These are phyloP conservation scores for Archips xylosteana DNA, from an alignment of 2,888 invertebrate species.

Conservation along the genomic window DNA sequence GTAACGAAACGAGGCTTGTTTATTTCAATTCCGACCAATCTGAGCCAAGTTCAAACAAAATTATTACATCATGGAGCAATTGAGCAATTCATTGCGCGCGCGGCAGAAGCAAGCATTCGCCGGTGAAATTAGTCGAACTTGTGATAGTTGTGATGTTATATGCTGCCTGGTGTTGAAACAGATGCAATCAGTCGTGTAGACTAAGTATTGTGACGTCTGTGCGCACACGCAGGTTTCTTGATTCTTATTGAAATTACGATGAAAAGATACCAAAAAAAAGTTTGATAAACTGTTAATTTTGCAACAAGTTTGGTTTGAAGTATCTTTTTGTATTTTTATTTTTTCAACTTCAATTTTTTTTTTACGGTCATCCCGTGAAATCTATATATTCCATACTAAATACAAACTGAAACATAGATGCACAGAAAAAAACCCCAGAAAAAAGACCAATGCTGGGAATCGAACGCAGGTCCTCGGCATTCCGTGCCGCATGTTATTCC, in stretches of 20 bases:
- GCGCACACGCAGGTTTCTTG: background rate
- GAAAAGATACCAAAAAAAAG: background rate
- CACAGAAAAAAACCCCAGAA: too few species aligned
- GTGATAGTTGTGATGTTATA: background rate
- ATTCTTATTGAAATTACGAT: background rate
- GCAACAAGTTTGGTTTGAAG: too few species aligned
- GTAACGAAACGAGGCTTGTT: slow-evolving; percentile 2
- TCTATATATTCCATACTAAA: too few species aligned
- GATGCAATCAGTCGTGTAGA: slow-evolving; percentile 2
- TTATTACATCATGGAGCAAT: slow-evolving; percentile 26
- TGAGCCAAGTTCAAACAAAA: slow-evolving; percentile 23
- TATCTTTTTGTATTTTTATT: too few species aligned
- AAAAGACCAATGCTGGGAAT: too few species aligned
- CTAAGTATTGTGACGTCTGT: slow-evolving; percentile 17
- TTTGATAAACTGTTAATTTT: too few species aligned
- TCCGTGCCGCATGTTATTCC: too few species aligned
- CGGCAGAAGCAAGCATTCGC: slow-evolving; percentile 8
- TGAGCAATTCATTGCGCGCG: slow-evolving; percentile 10
- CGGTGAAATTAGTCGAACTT: slow-evolving; percentile 6
- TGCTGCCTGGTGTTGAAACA: slow-evolving; percentile 22
- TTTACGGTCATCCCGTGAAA: too few species aligned
- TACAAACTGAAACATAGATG: too few species aligned
- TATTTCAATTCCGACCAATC: slow-evolving; percentile 13
- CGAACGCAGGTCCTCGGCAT: too few species aligned
- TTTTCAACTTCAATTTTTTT: too few species aligned